These are phyloP conservation scores for Gracilinanus agilis DNA, from an alignment of 2,113 vertebrate species.

Conservation along the genomic window DNA sequence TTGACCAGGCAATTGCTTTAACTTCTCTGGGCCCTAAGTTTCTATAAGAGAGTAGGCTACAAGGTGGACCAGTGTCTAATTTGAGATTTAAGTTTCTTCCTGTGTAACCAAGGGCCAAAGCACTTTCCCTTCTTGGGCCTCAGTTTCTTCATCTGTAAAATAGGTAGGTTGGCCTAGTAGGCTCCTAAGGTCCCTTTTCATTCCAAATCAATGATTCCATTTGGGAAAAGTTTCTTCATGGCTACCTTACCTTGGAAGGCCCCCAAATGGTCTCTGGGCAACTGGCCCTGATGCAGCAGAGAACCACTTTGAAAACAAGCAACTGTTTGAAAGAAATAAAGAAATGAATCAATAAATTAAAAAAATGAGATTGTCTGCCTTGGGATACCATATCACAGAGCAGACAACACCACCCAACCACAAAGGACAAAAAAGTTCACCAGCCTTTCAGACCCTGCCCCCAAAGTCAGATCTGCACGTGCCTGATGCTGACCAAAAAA, in stretches of 20 bases:
- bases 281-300: not conserved
- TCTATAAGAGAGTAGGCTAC: not conserved
- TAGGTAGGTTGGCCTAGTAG: not conserved
- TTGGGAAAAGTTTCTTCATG: not conserved
- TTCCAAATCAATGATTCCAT: not conserved
- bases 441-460: slow-evolving; percentile 8
- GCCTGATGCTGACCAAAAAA: slow-evolving; percentile 42
- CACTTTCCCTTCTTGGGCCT: not conserved
- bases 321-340: slow-evolving; percentile 41
- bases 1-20: not conserved
- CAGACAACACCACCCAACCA: slow-evolving; percentile 41
- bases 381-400: slow-evolving; percentile 32
- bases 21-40: not conserved
- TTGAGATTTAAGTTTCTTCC: not conserved
- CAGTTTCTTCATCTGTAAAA: not conserved
- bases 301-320: slow-evolving; percentile 43
- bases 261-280: slow-evolving; percentile 34
- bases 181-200: not conserved
- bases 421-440: slow-evolving; percentile 23
- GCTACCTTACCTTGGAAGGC: slow-evolving; percentile 40
- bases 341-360: not conserved
- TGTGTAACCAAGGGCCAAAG: not conserved
- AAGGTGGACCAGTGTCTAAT: not conserved
- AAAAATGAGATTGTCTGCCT: slow-evolving; percentile 19
- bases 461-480: slow-evolving; percentile 28